Evolutionary conservation across 2,888 invertebrate genomes (phyloP), one percentile per base, ranked within the genome.

Genomic region (Neocrepidodera transversa): DNA sequence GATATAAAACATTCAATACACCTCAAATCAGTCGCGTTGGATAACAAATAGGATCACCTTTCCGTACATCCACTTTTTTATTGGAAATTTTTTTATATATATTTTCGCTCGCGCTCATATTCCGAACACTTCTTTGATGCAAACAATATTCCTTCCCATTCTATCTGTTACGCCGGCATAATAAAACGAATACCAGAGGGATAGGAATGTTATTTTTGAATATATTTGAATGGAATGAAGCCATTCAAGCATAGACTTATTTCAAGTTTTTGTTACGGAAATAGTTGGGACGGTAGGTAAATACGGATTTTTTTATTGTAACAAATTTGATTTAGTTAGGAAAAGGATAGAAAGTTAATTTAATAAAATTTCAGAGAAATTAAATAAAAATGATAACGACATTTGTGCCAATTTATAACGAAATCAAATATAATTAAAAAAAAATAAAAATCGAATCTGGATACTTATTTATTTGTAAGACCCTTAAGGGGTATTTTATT

Each of bases 1-100:
- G 4, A 13, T 4, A 32, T 32, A 32, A 32, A 32, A 62, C 51
- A 56, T 59, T 49, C 35, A 47, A 52, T 59, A 56, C 50, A 52
- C 50, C 48, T 55, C 51, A 58, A 55, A 55, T 55, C 58, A 36
- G 38, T 50, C 55, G 55, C 43, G 48, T 48, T 47, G 48, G 52
- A 57, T 56, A 56, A 54, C 62, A 62, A 58, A 62, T 58, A 52
- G 47, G 51, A 51, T 55, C 55, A 55, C 62, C 58, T 62, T 58
- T 51, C 51, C 23, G 11, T 58, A 36, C 58, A 47, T 58, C 35
- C 17, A 54, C 48, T 49, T 58, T 58, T 40, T 60, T 60, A 52
- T 56, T 60, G 50, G 45, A 60, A n/a, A n/a, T 42, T 60, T 56
- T 58, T 56, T 56, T n/a, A n/a, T 56, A 56, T 26, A 28, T 40